Percentiles rank a stretch among this genome's conserved stretches.
These are phyloP conservation scores for Coelopa frigida DNA, from an alignment of 1,140 invertebrate species.

Conservation along the genomic window DNA sequence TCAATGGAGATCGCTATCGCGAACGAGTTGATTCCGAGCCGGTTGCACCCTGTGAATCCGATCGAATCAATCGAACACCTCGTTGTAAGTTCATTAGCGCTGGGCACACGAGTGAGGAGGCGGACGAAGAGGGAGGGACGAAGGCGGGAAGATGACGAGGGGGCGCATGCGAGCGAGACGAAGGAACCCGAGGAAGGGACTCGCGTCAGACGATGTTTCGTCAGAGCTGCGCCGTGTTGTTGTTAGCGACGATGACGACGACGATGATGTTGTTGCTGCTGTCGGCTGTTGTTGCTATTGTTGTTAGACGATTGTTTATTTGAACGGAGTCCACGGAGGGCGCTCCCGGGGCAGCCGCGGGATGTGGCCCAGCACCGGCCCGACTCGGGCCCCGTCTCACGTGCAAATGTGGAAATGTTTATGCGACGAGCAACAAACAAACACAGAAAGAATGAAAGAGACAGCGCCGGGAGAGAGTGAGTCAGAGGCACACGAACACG, in stretches of 20 bases:
- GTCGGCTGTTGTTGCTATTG: no score
- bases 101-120: background rate
- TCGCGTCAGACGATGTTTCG: no score
- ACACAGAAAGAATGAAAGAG: background rate
- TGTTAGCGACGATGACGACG: background rate
- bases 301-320: no score
- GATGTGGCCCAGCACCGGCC: no score
- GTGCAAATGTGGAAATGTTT: no score
- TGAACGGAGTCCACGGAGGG: no score
- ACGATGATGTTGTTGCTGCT: background rate
- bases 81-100: constrained; percentile 8
- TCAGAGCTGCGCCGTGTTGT: constrained; percentile 1
- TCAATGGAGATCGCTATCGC: no score
- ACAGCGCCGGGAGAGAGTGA: background rate
- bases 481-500: no score
- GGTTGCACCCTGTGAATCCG: background rate
- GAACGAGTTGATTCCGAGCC: no score
- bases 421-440: background rate
- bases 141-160: background rate
- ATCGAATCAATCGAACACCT: background rate
- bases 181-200: background rate
- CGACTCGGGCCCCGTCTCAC: no score
- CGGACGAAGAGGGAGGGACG: background rate
- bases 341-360: no score
- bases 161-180: background rate